Evolutionary conservation across 2,888 invertebrate species (phyloP).

Genomic region (Nasonovia ribisnigri): DNA sequence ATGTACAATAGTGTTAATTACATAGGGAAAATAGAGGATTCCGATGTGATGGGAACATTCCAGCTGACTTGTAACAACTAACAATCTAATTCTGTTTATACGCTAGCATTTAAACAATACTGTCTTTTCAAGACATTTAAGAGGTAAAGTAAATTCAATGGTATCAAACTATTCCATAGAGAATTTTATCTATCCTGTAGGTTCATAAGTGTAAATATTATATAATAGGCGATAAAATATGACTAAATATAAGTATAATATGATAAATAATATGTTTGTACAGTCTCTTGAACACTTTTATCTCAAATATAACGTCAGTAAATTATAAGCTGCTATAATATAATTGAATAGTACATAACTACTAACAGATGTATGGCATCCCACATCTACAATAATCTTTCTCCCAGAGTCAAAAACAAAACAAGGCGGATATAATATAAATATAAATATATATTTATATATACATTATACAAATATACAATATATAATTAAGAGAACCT

Average conservation of each 20-base stretch:
- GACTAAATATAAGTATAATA: not conserved
- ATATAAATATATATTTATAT: not conserved
- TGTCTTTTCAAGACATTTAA: not conserved
- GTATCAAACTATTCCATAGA: not conserved
- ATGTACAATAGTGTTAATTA: conserved; percentile 59
- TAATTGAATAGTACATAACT: not conserved
- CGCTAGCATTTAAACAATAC: not conserved
- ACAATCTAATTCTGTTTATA: conserved; percentile 19
- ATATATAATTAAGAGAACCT: not conserved
- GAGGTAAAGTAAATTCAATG: not conserved
- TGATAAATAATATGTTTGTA: not conserved
- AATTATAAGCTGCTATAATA: not conserved
- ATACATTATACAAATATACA: not conserved
- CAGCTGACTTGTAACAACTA: conserved; percentile 18
- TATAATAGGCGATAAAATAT: not conserved
- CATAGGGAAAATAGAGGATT: conserved; percentile 8
- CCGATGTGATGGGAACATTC: conserved; percentile 40
- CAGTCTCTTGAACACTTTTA: not conserved
- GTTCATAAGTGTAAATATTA: not conserved
- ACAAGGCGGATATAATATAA: not conserved
- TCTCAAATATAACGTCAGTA: not conserved
- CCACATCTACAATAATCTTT: not conserved
- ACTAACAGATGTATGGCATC: not conserved
- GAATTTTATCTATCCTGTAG: not conserved
- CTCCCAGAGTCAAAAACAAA: not conserved